These are phyloP conservation scores for Endotricha flammealis DNA, from an alignment of 2,888 invertebrate genomes.

Conservation along the genomic window DNA sequence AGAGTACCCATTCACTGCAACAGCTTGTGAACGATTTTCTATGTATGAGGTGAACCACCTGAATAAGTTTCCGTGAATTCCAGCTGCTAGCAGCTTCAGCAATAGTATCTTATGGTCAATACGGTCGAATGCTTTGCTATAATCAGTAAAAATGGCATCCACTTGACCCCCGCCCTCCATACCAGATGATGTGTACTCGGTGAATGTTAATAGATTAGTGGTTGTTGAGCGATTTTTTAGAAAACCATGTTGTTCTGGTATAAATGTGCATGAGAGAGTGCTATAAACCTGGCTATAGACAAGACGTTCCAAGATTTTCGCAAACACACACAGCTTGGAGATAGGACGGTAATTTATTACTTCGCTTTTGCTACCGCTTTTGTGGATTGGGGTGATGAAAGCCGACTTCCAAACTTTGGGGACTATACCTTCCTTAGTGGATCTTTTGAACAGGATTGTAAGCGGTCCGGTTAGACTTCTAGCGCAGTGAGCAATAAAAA, in stretches of 20 bases:
- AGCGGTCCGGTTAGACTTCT: too few relatives aligned
- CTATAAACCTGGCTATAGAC: conserved; percentile 15
- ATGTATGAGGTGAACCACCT: not conserved
- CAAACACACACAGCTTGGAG: conserved; percentile 18
- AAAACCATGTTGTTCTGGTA: conserved; percentile 20
- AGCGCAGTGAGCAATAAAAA: too few relatives aligned
- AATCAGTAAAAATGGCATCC: not conserved
- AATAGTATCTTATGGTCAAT: not conserved
- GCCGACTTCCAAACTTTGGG: too few relatives aligned
- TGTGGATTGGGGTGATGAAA: too few relatives aligned
- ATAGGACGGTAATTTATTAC: conserved; percentile 14
- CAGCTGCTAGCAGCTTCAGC: not conserved
- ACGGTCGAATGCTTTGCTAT: too few relatives aligned
- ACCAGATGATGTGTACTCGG: not conserved
- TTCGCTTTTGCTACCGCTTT: too few relatives aligned
- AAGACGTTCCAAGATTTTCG: conserved; percentile 17
- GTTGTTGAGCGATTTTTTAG: conserved; percentile 3
- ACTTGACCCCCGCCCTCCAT: not conserved
- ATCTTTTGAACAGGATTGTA: too few relatives aligned
- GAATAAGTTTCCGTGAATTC: not conserved
- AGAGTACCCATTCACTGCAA: too few relatives aligned
- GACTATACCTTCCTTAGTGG: too few relatives aligned
- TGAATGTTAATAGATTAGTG: not conserved
- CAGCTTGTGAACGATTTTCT: too few relatives aligned
- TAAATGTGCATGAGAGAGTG: conserved; percentile 8